A percentile compares a stretch with the other conserved stretches of the same genome.
Evolutionary conservation across 1,140 invertebrate species (phyloP).

Genomic region (Asobara japonica): DNA sequence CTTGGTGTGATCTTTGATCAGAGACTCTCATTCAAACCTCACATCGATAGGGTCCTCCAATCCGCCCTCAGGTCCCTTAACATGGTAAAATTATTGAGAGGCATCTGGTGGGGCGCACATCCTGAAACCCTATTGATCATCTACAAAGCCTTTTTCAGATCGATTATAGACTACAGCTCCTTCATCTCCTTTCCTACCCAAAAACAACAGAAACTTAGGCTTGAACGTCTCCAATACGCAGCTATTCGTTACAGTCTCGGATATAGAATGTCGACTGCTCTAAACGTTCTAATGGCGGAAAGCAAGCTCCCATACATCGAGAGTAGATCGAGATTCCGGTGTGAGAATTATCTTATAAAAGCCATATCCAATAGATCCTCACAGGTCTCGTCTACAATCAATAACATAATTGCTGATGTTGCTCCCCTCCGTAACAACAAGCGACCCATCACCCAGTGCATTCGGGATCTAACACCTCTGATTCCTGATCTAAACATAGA

Average conservation of each 20-base stretch:
- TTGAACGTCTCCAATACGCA: slow-evolving; percentile 1
- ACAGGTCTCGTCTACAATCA: neutral
- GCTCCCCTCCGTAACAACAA: neutral
- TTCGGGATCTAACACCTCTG: neutral
- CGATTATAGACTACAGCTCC: slow-evolving; percentile 33
- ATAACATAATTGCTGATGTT: neutral
- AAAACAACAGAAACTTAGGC: slow-evolving; percentile 21
- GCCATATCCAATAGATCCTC: neutral
- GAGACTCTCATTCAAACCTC: slow-evolving; percentile 33
- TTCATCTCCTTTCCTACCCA: slow-evolving; percentile 16
- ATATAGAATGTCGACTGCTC: slow-evolving; percentile 20
- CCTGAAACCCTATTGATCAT: slow-evolving; percentile 27
- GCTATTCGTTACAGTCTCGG: slow-evolving; percentile 10
- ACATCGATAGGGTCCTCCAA: slow-evolving; percentile 21
- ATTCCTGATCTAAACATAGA: neutral
- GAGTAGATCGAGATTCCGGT: neutral
- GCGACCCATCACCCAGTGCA: neutral
- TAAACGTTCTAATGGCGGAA: slow-evolving; percentile 11
- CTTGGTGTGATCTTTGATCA: slow-evolving; percentile 37
- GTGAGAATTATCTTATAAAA: neutral
- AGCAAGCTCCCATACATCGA: neutral
- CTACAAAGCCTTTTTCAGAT: slow-evolving; percentile 33
- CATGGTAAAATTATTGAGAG: slow-evolving; percentile 35
- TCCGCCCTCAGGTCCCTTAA: slow-evolving; percentile 27
- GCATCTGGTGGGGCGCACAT: slow-evolving; percentile 42